Base-by-base conservation (phyloP, 2,888 invertebrate species). In the Microctonus aethiopoides region DNA sequence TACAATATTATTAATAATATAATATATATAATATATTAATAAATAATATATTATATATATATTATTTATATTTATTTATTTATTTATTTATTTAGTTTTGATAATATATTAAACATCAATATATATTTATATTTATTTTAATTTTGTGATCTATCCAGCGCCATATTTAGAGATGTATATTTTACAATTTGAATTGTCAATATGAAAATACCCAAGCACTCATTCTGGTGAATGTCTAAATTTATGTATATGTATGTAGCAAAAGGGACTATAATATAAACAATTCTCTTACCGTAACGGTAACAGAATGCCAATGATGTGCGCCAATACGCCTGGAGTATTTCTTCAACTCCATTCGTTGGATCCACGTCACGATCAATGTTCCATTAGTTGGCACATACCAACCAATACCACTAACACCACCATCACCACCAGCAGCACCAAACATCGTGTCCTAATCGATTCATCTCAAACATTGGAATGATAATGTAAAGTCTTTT, bases 311-410 rank as follows among this genome's bases (percentile, higher is more conserved):
- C 41, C 34, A 60, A 62, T 56, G 65, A 56, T 56, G 54, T 16
- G 24, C 26, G 52, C 41, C 39, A 41, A 41, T 68, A 16, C 36
- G 32, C 41, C 41, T 24, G n/a, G 26, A 32, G 13, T 20, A 52
- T 54, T 34, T 39, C 39, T 41, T 54, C 36, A 60, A 29, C n/a
- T 62, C 29, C 41, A 39, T 54, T 41, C 39, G 56, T 22, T 56
- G 24, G 56, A 62, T 68, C 68, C 56, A 56, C n/a, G 56, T 39
- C 24, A 41, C 56, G 62, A 68, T 68, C 68, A 68, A 62, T 68
- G 62, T 56, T 56, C 54, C 68, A 68, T 68, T 61, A 68, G 68
- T 54, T 62, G 62, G 59, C 46, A 51, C 36, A 60, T 60, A 34
- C 60, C 32, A 60, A 11, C 39, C 36, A 36, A 20, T 59, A 29